Evolutionary conservation across 2,113 vertebrate genomes (phyloP), one percentile per base, ranked within the genome.

Genomic region (Vireo altiloquus): DNA sequence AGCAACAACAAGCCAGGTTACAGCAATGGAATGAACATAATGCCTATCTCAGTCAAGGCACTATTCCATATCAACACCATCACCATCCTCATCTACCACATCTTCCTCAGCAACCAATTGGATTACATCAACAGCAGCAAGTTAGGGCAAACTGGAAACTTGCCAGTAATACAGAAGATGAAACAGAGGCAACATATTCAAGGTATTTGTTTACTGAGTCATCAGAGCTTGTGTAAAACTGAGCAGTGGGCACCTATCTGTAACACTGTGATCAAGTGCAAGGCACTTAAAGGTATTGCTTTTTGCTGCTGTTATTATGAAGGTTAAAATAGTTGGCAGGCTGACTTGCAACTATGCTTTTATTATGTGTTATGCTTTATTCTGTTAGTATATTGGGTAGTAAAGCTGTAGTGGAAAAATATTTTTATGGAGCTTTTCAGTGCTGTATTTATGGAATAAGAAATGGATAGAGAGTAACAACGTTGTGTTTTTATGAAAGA

Each of bases 21-120:
- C 98, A 99, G 94, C 99, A 99, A 94, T 99, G 99, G 99, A 98
- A 97, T 15, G 99, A 99, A 80, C 98, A 98, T 27, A 98, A 98
- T 23, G 98, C 99, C 91, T 99, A 98, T 94, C 98, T 99, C 93
- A 97, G 97, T 89, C 99, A 99, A 95, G 98, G 99, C 72, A 92
- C 97, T 54, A 97, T 99, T 76, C 97, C 99, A 30, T 99, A 98
- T 97, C 98, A 99, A 56, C 97, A 99, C 96, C 98, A 98, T 77
- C 99, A 98, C 89, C 99, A 98, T 35, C 97, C 98, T 83, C 98
- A 99, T 96, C 98, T 99, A 78, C 98, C 98, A 66, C 99, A 99
- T 92, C 98, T 99, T 65, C 97, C 98, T 95, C 99, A 99, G 97
- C 98, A 99, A 5, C 97, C 98, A 87, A 92, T 99, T 65, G 99